Base-by-base conservation (phyloP, 2,113 vertebrate genomes). In the Chaenocephalus aceratus region DNA sequence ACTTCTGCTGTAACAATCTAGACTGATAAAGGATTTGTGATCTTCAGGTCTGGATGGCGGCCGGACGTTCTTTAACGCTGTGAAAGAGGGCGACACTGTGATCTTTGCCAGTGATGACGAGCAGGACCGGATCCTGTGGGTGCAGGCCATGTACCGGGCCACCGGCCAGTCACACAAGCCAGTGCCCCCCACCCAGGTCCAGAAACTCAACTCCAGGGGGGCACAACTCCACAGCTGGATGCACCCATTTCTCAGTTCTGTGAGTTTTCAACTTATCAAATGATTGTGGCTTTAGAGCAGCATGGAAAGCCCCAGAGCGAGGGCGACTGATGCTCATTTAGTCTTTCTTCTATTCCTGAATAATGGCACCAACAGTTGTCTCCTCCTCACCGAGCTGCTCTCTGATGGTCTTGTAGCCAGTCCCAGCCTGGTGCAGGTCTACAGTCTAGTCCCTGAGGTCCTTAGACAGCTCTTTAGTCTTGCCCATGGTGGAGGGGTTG, bases 231-330 rank as follows among this genome's bases (percentile, higher is more conserved):
- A 30, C 98, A 99, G 93, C 94, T 99, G 14, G 98, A 99, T 0
- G 98, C 98, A 4, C 98, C 98, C 51, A 99, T 99, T 93, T 99
- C 97, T 63, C 98, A 99, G 93, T 99, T 99, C 95, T 99, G 98
- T 99, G 96, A 97, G 98, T 98, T 18, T 91, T 83, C 72, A 85
- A 93, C 88, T 92, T 41, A 7, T 1, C 36, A 41, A 41, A 41
- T 41, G 36, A 41, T 41, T 41, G 36, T 41, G 36, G 36, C 36
- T 41, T 41, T 41, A 41, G 1, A 41, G 36, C 36, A 1, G 7
- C 36, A 41, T 30, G 30, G 30, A 41, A 41, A 30, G 30, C 30
- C 30, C 30, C 30, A 30, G 30, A 30, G 3, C 30, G 30, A 30
- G 30, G 30, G 30, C 3, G 3, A 30, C 30, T 30, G 30, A 30